Base-by-base conservation (phyloP, 2,888 invertebrate genomes). In the Apamea monoglypha region DNA sequence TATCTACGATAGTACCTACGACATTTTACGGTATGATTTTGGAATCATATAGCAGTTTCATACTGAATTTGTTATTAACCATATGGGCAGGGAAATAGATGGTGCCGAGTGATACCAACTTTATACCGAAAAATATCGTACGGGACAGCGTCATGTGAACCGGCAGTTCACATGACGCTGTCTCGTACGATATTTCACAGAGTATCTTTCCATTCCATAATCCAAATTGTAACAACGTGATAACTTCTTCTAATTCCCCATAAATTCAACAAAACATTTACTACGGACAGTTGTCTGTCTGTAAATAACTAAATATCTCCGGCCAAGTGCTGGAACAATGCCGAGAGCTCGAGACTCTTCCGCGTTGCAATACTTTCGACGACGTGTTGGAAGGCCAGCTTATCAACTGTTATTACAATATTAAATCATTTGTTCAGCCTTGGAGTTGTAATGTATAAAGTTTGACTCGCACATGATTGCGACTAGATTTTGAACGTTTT, bases 241-340 rank as follows among this genome's bases (percentile, higher is more conserved):
- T 88, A 78, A 90, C 86, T 83, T 83, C 16, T 71, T 68, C 66
- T 81, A 86, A 76, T 78, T 81, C 74, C 50, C 59, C 53, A 85
- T 82, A 88, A 81, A 82, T 73, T 50, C 70, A 71, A 82, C 61
- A 80, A 80, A 85, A 85, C 84, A 83, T 81, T 79, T 74, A 80
- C 76, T 78, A 74, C 78, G 80, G 87, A 82, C 93, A 90, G 91
- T 90, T 91, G 91, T 88, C 78, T 68, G 84, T 87, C 90, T 87
- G 83, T 69, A 81, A 83, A 83, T 81, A 81, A 47, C 64, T 91
- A 92, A 91, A 92, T 90, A 91, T 87, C 84, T 86, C 79, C 73
- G 80, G 16, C 82, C 59, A 83, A 81, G 82, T 77, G 84, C 91
- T 93, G 93, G 93, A 93, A 92, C 91, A 91, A 92, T 92, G 92